Conservation (phyloP, 2,797 vertebrate genomes). For the Sylvia borin region DNA sequence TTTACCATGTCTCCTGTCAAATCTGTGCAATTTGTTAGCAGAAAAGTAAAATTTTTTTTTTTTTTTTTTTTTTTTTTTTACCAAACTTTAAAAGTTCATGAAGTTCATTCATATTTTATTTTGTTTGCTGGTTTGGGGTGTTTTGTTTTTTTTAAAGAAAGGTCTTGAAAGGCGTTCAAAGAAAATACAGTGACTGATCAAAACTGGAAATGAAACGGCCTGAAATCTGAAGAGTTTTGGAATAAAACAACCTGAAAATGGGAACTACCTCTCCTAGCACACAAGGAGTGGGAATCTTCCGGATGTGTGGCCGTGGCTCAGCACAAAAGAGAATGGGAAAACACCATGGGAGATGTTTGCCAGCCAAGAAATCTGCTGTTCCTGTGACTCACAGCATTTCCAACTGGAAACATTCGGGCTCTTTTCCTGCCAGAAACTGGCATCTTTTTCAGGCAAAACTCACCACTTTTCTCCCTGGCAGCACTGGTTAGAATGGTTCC, state of each 20-base stretch:
- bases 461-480: not conserved
- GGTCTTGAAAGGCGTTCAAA: not conserved
- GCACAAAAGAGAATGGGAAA: not conserved
- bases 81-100: not conserved
- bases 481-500: not conserved
- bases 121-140: not conserved
- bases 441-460: not conserved
- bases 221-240: not conserved
- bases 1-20: not conserved
- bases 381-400: not conserved
- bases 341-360: not conserved
- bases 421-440: not conserved
- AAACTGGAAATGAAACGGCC: not conserved
- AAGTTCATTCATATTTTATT: not conserved
- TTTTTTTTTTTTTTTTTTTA: not conserved
- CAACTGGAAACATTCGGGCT: not conserved
- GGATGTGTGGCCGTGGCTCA: not conserved
- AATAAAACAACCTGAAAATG: not conserved
- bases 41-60: not conserved
- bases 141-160: not conserved
- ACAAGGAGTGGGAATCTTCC: not conserved
- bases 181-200: not conserved
- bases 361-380: not conserved
- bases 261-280: not conserved
- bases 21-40: not conserved